phyloP scores from a whole-genome alignment of 2,113 vertebrate species.

The Erpornis zantholeuca region DNA sequence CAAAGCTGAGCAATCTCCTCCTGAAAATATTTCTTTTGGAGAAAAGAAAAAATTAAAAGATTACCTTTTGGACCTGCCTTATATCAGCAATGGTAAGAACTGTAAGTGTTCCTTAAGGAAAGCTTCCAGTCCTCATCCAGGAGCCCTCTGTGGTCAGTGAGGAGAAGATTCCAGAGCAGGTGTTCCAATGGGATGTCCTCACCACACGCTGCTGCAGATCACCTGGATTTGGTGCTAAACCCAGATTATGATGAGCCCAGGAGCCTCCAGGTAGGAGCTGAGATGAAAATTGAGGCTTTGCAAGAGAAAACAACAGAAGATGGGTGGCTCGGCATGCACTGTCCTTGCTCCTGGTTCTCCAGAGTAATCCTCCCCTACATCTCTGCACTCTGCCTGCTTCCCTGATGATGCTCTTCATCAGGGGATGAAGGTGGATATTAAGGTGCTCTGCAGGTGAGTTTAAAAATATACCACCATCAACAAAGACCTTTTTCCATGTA shows the following conservation, averaged over 20 bases:
- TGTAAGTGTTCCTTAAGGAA: neutral
- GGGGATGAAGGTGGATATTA: neutral
- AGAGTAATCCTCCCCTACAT: neutral
- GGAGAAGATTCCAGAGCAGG: fast-evolving
- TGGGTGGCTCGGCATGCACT: fast-evolving
- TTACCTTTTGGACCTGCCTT: neutral
- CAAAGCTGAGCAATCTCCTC: neutral
- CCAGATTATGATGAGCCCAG: neutral
- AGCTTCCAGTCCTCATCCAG: neutral
- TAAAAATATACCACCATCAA: neutral
- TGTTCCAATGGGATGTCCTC: neutral
- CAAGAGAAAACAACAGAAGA: neutral
- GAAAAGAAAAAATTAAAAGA: neutral
- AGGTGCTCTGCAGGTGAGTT: neutral
- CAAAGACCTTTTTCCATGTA: neutral
- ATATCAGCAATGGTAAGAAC: neutral
- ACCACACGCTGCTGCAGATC: neutral
- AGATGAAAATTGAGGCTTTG: neutral
- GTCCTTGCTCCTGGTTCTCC: fast-evolving
- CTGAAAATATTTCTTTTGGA: neutral
- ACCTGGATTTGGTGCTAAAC: neutral
- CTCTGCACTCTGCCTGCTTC: neutral
- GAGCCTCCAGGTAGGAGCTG: neutral
- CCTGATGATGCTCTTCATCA: neutral
- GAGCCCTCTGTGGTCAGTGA: neutral